Evolutionary conservation across 2,113 vertebrate species (phyloP), one percentile per base, ranked within the genome.

Genomic region (Eira barbara): DNA sequence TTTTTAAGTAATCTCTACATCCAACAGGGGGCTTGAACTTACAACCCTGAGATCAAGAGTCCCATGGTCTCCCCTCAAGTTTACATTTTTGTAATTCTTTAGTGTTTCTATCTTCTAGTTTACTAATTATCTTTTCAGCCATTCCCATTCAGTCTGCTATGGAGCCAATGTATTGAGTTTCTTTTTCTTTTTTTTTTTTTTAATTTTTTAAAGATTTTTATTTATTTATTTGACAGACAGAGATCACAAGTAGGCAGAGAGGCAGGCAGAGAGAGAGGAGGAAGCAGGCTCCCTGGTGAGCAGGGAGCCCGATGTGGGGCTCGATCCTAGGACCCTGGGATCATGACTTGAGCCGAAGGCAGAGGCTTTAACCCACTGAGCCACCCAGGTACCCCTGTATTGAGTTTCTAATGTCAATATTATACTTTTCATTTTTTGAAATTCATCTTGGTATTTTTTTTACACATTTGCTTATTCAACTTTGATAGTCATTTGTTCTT

Each of bases 401-500:
- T 61, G 12, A 42, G 18, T 79, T 97, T 88, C 69, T 79, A 84
- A 55, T 89, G 31, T 52, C 63, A 82, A 76, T 67, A 36, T 10
- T 69, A 27, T 63, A 47, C 34, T 91, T 94, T 88, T 78, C 14
- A 34, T 61, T 94, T 74, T 79, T 63, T 57, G 6, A 97, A 65
- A 92, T 80, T 89, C 27, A 83, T 85, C 88, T 95, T 63, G n/a
- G 61, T 29, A 39, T 4, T 31, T 88, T 88, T 88, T 80, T 96
- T 79, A 94, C 11, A 94, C 31, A 80, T 84, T 34, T 92, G 47
- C 31, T 78, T 76, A 59, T 47, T 79, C 36, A 49, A 14, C 57
- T 88, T 89, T 91, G 9, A 27, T 80, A 73, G 29, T 89, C 39
- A 47, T 83, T 65, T 97, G 8, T 74, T 61, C 29, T 94, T 91